These are phyloP conservation scores for Neogale vison DNA, from an alignment of 2,113 vertebrate genomes.

Conservation along the genomic window DNA sequence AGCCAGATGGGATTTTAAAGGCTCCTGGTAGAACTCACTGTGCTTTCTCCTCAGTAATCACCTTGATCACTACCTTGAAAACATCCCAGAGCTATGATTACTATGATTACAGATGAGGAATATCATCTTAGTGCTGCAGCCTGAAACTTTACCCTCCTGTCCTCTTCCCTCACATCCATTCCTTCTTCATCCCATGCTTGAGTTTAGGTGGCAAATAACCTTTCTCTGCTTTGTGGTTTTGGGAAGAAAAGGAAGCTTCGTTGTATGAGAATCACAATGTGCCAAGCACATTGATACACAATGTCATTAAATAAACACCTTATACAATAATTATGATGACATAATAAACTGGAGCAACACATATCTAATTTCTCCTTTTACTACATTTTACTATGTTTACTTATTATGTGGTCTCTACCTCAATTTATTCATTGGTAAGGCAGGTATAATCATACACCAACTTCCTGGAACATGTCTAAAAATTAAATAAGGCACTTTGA, in stretches of 20 bases:
- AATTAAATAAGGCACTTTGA: not conserved
- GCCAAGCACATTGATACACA: not conserved
- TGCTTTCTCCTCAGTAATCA: not conserved
- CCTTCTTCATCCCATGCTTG: not conserved
- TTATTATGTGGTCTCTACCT: not conserved
- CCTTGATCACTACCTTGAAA: not conserved
- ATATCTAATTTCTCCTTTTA: not conserved
- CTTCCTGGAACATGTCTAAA: not conserved
- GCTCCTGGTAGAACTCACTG: not conserved
- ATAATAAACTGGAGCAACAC: not conserved
- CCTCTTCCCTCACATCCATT: not conserved
- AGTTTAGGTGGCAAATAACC: not conserved
- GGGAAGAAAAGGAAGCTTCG: not conserved
- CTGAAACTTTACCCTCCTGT: not conserved
- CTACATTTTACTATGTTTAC: not conserved
- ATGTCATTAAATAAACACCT: not conserved
- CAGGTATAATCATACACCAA: not conserved
- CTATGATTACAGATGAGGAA: not conserved
- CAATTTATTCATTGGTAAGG: not conserved
- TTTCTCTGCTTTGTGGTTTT: not conserved
- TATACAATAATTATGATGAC: not conserved
- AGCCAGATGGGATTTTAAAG: not conserved
- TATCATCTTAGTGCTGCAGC: not conserved
- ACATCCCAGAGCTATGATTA: not conserved
- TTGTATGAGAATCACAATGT: not conserved